Conservation (phyloP, 2,888 invertebrate genomes). For the Neelides folsomi region DNA sequence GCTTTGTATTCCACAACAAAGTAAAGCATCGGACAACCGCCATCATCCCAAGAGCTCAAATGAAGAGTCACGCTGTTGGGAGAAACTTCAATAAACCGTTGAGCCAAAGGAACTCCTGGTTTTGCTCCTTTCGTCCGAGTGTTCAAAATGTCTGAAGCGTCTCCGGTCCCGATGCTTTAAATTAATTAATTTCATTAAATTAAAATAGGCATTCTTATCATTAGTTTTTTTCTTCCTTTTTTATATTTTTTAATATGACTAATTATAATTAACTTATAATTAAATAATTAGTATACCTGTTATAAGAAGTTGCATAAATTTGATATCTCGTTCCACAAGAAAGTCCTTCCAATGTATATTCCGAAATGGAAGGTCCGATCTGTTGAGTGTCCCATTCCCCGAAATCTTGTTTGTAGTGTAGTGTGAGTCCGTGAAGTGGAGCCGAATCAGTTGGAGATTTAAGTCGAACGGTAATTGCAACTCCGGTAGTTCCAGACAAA, state of each 20-base stretch:
- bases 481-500: constrained; percentile 59
- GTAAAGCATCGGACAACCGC: constrained; percentile 88
- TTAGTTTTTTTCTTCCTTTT: neutral
- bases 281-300: no score
- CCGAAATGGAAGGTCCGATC: constrained; percentile 44
- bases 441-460: constrained; percentile 61
- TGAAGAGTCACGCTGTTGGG: constrained; percentile 86
- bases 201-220: neutral
- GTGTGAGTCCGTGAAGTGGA: constrained; percentile 79
- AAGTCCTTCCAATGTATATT: constrained; percentile 75
- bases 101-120: constrained; percentile 79
- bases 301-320: constrained; percentile 82
- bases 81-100: constrained; percentile 79
- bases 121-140: constrained; percentile 85
- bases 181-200: neutral
- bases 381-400: constrained; percentile 86
- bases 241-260: neutral
- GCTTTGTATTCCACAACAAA: constrained; percentile 90
- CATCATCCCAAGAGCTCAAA: constrained; percentile 77
- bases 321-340: constrained; percentile 89
- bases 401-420: constrained; percentile 87
- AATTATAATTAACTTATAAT: constrained; percentile 25
- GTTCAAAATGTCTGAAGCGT: constrained; percentile 74
- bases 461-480: constrained; percentile 57
- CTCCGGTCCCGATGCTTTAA: constrained; percentile 74